Base-by-base conservation (phyloP, 1,140 invertebrate genomes). In the Sarcophaga bullata region DNA sequence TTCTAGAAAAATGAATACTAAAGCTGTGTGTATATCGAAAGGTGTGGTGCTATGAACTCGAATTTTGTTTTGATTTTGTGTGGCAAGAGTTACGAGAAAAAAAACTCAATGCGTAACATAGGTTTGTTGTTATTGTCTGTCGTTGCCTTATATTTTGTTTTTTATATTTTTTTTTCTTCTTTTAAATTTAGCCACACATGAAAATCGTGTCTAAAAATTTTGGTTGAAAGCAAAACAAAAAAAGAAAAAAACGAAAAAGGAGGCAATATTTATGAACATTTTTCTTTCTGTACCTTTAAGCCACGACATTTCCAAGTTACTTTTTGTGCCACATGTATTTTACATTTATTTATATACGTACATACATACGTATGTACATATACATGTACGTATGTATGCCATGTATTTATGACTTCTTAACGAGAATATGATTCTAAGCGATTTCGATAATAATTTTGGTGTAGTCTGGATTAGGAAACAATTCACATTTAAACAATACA, bases 161-260 rank as follows among this genome's bases (percentile, higher is more conserved):
- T n/a, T 37, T 37, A 37, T 37, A 2, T 37, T 37, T 37, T 37
- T 37, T 4, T 37, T 37, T 37, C 25, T 37, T 37, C 25, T 58
- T 15, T 68, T 19, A 8, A 6, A 25, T 25, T 68, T 68, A 68
- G 19, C 19, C 17, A 68, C 62, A 68, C 62, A 68, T 68, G 62
- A 68, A 68, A 68, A 68, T 68, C 62, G 62, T 68, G 62, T 68
- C 62, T 68, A 68, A 68, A n/a, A 19, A n/a, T n/a, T 68, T 25
- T 68, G 19, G 62, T 68, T 68, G 17, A 9, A 10, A 68, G 17
- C 6, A 68, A 68, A 68, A 68, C 25, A 13, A 58, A 13, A 58
- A 13, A 6, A 58, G 13, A 58, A 58, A 58, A 58, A 11, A 58
- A 58, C 0, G 13, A 9, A 58, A 13, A 37, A 37, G 25, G 25